Evolutionary conservation across 2,797 vertebrate species (phyloP), one percentile per base, ranked within the genome.

Genomic region (Danio aesculapii): DNA sequence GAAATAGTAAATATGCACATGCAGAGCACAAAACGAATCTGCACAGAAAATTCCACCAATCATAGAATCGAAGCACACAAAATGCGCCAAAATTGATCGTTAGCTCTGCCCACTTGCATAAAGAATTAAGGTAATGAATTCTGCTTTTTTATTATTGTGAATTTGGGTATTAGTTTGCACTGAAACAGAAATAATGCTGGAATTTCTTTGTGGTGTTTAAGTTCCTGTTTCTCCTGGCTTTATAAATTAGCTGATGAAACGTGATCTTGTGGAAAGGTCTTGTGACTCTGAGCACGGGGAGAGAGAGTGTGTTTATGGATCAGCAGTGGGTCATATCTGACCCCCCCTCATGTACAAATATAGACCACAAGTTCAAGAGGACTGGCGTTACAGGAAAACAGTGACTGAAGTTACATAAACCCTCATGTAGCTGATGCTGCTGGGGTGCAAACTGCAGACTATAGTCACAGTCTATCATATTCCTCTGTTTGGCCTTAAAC

Each of bases 211-310:
- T 41, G 6, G 41, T 57, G 8, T 41, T 8, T 58, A 43, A 73
- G 19, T 82, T 49, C 50, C 17, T 16, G 13, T 75, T 64, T 6
- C 39, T 49, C 7, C 8, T 71, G 70, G 11, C 49, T 75, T 61
- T 46, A 61, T 67, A 78, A 50, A 46, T 77, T 84, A 74, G 82
- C 84, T 84, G 69, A 47, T 86, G 72, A 84, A 87, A 87, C 39
- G 17, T 82, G 71, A 87, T 75, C 77, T 57, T 8, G 59, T 8
- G 14, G 16, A 30, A 73, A 16, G 44, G 75, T 82, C 84, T 80
- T 84, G 82, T 86, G 80, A 88, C 82, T 81, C 68, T 43, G n/a
- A 57, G 16, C 14, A 13, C n/a, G 43, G 39, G 62, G 44, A 8
- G 17, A 11, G 58, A 53, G 41, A 8, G 30, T 6, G 21, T 19